Evolutionary conservation across 2,797 vertebrate species (phyloP).

Genomic region (Mallotus villosus): DNA sequence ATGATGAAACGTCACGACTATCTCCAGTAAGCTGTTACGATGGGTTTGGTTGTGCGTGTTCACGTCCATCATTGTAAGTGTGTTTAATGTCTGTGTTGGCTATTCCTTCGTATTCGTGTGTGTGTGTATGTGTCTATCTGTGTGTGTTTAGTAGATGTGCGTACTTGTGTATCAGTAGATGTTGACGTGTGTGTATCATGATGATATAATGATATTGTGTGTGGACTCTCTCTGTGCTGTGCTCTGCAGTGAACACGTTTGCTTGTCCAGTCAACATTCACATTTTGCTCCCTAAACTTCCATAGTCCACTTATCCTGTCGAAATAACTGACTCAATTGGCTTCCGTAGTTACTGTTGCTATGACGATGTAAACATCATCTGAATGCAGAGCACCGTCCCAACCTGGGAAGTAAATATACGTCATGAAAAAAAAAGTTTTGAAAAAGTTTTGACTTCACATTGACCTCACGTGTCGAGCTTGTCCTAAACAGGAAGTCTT

Average conservation of each 20-base stretch:
- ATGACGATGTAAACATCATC: too few species aligned
- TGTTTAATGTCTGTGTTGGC: not conserved
- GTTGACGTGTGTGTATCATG: constrained; percentile 16
- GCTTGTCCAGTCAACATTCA: too few species aligned
- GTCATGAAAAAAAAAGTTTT: too few species aligned
- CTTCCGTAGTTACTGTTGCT: too few species aligned
- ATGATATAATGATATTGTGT: not conserved
- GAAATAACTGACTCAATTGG: too few species aligned
- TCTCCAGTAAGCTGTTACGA: not conserved
- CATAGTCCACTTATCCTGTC: too few species aligned
- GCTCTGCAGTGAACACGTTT: not conserved
- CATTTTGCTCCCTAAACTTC: too few species aligned
- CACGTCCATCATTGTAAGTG: not conserved
- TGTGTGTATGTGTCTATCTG: constrained; percentile 17
- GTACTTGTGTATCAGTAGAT: constrained; percentile 18
- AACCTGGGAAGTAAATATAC: too few species aligned
- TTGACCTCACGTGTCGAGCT: too few species aligned
- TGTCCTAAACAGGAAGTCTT: too few species aligned
- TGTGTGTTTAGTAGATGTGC: constrained; percentile 26
- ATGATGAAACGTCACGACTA: not conserved
- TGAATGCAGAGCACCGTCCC: too few species aligned
- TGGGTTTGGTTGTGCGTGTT: not conserved
- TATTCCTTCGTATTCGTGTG: not conserved
- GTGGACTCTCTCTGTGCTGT: constrained; percentile 49
- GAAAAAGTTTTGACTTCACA: too few species aligned